These are phyloP conservation scores for Andricus quercusramuli DNA, from an alignment of 2,888 invertebrate species.

Conservation along the genomic window DNA sequence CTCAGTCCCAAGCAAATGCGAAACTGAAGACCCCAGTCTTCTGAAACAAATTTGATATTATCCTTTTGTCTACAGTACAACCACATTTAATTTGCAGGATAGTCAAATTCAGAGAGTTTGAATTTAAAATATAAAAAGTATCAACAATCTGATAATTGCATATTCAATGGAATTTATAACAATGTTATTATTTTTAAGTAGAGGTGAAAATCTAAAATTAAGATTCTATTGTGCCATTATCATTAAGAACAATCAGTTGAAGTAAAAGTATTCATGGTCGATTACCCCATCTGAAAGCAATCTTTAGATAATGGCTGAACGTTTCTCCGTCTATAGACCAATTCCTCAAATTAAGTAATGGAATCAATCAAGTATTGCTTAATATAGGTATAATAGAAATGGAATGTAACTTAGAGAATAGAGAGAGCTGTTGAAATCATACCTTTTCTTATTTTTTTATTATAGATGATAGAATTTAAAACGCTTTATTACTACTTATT, in stretches of 20 bases:
- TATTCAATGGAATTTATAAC: not conserved
- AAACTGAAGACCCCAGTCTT: not conserved
- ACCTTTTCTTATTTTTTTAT: not conserved
- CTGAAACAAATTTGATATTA: not conserved
- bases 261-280: slow-evolving; percentile 35
- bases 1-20: slow-evolving; percentile 2
- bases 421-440: not conserved
- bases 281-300: slow-evolving; percentile 12
- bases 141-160: not conserved
- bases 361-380: not conserved
- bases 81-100: not conserved
- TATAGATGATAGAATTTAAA: not conserved
- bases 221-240: slow-evolving; percentile 29
- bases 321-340: slow-evolving; percentile 24
- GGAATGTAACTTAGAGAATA: not conserved
- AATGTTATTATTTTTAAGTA: slow-evolving; percentile 9
- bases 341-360: slow-evolving; percentile 36
- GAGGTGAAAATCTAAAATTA: slow-evolving; percentile 15
- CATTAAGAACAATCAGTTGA: slow-evolving; percentile 24
- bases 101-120: too few species aligned
- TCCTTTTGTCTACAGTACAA: not conserved
- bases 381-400: slow-evolving; percentile 23
- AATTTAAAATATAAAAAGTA: too few species aligned
- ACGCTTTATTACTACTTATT: not conserved
- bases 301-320: not conserved